A percentile compares a stretch with the other conserved stretches of the same genome.
phyloP scores from a whole-genome alignment of 2,113 vertebrate genomes.

The Clinocottus analis region DNA sequence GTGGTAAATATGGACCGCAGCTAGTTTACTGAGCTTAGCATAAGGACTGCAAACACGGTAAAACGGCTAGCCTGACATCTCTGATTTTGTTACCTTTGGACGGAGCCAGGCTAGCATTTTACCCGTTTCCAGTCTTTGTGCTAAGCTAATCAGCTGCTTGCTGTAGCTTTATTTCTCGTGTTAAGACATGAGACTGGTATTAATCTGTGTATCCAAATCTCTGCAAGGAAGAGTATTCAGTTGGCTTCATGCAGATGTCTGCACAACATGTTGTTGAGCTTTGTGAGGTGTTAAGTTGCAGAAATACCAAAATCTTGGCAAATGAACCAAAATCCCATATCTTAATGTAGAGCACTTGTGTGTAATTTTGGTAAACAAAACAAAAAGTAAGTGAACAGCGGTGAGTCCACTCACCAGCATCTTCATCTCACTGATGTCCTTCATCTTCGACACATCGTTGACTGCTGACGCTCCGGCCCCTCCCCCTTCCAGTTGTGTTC shows the following conservation, averaged over 20 bases:
- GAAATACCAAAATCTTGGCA: neutral
- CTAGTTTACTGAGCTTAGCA: neutral
- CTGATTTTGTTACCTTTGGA: neutral
- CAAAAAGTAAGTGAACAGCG: neutral
- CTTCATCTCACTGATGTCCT: slow-evolving; percentile 68
- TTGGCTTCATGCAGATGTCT: too few relatives aligned
- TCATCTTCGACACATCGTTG: slow-evolving; percentile 63
- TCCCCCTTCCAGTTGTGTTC: slow-evolving; percentile 58
- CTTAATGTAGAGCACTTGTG: neutral
- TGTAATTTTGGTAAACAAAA: neutral
- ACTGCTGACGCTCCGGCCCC: slow-evolving; percentile 41
- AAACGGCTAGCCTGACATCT: neutral
- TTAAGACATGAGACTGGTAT: neutral
- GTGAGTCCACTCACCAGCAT: slow-evolving; percentile 72
- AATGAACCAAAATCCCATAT: neutral
- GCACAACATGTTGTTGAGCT: neutral
- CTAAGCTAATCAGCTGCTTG: neutral
- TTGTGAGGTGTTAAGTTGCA: neutral
- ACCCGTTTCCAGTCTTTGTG: neutral
- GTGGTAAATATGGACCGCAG: neutral
- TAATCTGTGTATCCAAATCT: neutral
- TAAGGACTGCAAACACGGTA: neutral
- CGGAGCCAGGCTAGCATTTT: neutral
- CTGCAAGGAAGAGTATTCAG: neutral
- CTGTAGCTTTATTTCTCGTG: neutral